Evolutionary conservation across 2,113 vertebrate species (phyloP).

Genomic region (Mohoua ochrocephala): DNA sequence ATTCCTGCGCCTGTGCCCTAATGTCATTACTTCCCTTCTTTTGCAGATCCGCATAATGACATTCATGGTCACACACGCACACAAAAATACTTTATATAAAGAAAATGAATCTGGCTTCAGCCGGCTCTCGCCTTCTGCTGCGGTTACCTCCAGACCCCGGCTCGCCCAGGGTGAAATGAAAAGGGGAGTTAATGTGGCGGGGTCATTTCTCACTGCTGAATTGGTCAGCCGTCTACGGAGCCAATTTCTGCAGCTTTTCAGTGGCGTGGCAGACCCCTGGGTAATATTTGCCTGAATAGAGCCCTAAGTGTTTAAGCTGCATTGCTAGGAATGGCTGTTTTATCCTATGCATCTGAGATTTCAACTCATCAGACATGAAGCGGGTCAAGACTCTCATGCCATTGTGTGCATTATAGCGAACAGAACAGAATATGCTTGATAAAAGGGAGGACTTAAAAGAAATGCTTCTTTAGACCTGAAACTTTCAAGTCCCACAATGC

Average conservation of each 20-base stretch:
- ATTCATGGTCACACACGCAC: slow-evolving; percentile 1
- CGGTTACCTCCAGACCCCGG: not conserved
- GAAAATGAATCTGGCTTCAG: slow-evolving; percentile 36
- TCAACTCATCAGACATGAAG: slow-evolving; percentile 48
- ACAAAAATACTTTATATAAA: not conserved
- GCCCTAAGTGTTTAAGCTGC: slow-evolving; percentile 4
- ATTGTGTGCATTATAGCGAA: slow-evolving; percentile 30
- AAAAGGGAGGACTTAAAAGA: slow-evolving; percentile 54
- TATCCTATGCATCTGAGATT: slow-evolving; percentile 54
- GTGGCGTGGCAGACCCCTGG: slow-evolving; percentile 28
- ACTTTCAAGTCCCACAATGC: slow-evolving; percentile 72
- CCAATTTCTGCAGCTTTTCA: slow-evolving; percentile 60
- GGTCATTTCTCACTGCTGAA: slow-evolving; percentile 36
- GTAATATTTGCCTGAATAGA: slow-evolving; percentile 58
- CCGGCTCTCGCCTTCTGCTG: slow-evolving; percentile 19
- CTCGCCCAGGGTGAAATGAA: not conserved
- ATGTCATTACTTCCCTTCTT: not conserved
- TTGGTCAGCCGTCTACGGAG: slow-evolving; percentile 32
- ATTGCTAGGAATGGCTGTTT: slow-evolving; percentile 19
- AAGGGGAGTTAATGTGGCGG: slow-evolving; percentile 43
- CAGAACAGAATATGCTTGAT: slow-evolving; percentile 48
- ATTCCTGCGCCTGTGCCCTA: not conserved
- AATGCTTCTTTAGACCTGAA: slow-evolving; percentile 35
- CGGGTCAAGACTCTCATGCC: slow-evolving; percentile 44
- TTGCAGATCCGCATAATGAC: slow-evolving; percentile 9